Evolutionary conservation across 2,797 vertebrate species (phyloP), one percentile per base, ranked within the genome.

Genomic region (Mallotus villosus): DNA sequence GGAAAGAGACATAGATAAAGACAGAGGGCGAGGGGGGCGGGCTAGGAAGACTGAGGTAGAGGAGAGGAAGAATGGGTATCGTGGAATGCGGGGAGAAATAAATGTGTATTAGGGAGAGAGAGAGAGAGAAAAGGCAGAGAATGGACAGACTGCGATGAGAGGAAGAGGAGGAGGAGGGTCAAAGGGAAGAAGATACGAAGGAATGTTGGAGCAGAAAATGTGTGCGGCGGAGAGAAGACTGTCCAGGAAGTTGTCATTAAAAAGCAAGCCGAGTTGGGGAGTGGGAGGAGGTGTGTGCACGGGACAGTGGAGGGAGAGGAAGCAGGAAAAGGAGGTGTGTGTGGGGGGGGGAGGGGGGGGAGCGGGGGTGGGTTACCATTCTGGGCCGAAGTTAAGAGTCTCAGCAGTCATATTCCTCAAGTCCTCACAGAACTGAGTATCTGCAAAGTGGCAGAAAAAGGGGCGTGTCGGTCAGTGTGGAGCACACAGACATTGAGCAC

Each of bases 371-470:
- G 3, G 41, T 90, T 92, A 97, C 96, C 96, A 97, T 93, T 97
- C 96, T 84, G 95, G 95, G 90, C 96, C 96, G 89, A 97, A 97
- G 92, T 96, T 97, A 90, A 97, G 95, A 75, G 96, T 97, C 94
- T 97, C 96, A 86, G 96, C 96, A 85, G 96, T 96, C 96, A 97
- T 96, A 83, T 92, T 94, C 93, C 88, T 94, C 90, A 87, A 89
- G 89, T 93, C 92, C 86, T 84, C 89, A 91, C 81, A 91, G 89
- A 90, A 88, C 85, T 90, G 88, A 93, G 91, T 92, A 91, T 92
- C 92, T 92, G 79, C 25, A 46, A 46, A 2, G 25, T 72, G 27
- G 57, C 7, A 57, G n/a, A 17, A 55, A 14, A 60, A 60, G 63
- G 4, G 1, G 4, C 1, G 4, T 12, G n/a, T 24, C 34, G 12